Conservation (phyloP, 2,888 invertebrate genomes). For the Drosophila engyochracea region DNA sequence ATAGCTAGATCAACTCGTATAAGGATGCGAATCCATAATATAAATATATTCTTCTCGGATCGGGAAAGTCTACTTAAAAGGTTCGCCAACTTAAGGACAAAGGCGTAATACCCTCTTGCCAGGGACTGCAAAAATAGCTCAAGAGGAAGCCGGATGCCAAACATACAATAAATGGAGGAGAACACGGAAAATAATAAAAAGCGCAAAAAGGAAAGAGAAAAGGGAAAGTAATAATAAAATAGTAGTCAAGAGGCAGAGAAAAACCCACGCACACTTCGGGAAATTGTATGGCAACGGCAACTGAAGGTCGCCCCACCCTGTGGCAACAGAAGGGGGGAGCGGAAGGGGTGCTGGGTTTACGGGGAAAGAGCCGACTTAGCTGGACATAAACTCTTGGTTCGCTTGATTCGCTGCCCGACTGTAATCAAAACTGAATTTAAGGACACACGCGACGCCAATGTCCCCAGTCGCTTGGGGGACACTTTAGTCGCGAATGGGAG, state of each 20-base stretch:
- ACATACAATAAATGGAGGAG: background rate
- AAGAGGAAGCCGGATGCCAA: background rate
- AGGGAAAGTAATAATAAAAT: slow-evolving; percentile 7
- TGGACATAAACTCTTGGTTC: slow-evolving; percentile 34
- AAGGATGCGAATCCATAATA: background rate
- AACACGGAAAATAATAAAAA: slow-evolving; percentile 29
- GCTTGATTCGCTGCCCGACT: slow-evolving; percentile 10
- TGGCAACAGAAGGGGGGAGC: no score
- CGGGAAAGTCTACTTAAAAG: background rate
- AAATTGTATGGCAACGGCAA: slow-evolving; percentile 31
- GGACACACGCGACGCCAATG: slow-evolving; percentile 73
- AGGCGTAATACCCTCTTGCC: background rate
- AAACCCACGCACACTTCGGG: slow-evolving; percentile 19
- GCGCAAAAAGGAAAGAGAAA: slow-evolving; percentile 5
- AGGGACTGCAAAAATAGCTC: background rate
- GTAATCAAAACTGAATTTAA: slow-evolving; percentile 75
- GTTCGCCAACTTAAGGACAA: background rate
- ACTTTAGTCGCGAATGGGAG: background rate
- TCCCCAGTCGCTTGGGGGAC: slow-evolving; percentile 10
- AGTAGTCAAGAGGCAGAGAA: slow-evolving; percentile 3
- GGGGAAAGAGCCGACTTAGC: background rate
- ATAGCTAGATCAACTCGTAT: background rate
- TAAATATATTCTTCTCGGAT: background rate
- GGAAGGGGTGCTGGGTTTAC: background rate
- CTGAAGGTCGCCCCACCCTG: slow-evolving; percentile 13